Percentiles rank a stretch among this genome's conserved stretches.
Evolutionary conservation across 2,797 vertebrate species (phyloP).

Genomic region (Myotis daubentonii): DNA sequence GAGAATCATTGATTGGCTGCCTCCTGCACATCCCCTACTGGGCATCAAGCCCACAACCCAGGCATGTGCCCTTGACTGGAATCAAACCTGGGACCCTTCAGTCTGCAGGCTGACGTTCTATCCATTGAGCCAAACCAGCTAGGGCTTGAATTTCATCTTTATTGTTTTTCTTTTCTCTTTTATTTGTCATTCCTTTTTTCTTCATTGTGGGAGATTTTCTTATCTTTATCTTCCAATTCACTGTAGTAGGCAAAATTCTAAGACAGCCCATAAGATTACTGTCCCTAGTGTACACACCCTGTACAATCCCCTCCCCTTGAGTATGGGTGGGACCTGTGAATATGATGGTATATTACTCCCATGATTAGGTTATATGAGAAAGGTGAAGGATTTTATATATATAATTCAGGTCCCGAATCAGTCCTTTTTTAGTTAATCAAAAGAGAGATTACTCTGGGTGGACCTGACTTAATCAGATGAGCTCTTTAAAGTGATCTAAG

Average conservation of each 20-base stretch:
- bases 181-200: background rate
- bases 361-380: background rate
- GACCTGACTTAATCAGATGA: background rate
- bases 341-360: background rate
- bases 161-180: background rate
- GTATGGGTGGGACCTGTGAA: background rate
- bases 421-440: constrained; percentile 18
- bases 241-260: constrained; percentile 26
- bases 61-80: no score
- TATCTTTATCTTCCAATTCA: background rate
- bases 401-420: background rate
- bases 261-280: background rate
- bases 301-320: background rate
- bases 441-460: background rate
- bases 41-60: no score
- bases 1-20: no score
- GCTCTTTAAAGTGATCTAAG: background rate
- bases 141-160: background rate
- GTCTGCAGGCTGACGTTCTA: no score
- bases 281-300: background rate
- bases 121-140: no score
- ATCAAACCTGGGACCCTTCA: no score
- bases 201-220: background rate
- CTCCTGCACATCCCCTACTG: no score
- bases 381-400: background rate